phyloP scores from a whole-genome alignment of 2,797 vertebrate genomes.

The Triplophysa yarkandensis region DNA sequence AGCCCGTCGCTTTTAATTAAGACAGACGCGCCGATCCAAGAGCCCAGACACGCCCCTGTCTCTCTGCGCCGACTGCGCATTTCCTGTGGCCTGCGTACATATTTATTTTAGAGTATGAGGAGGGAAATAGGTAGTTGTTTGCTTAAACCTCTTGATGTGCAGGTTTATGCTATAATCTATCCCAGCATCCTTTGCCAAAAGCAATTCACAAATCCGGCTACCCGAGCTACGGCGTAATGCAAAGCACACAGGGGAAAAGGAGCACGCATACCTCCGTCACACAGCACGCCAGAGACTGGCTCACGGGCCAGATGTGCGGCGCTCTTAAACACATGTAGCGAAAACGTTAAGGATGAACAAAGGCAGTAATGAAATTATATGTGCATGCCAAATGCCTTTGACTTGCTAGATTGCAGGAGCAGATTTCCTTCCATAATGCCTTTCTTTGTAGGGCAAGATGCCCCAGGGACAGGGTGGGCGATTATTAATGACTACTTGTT shows the following conservation, averaged over 20 bases:
- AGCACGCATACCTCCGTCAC: slow-evolving; percentile 68
- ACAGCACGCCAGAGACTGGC: slow-evolving; percentile 52
- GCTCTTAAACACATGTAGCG: slow-evolving; percentile 38
- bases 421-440: slow-evolving; percentile 32
- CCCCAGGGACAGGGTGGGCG: slow-evolving; percentile 16
- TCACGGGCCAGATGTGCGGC: slow-evolving; percentile 36
- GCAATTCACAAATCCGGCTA: slow-evolving; percentile 46
- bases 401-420: slow-evolving; percentile 37
- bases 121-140: slow-evolving; percentile 55
- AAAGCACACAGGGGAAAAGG: slow-evolving; percentile 60
- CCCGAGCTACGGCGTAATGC: slow-evolving; percentile 57
- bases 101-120: slow-evolving; percentile 54
- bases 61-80: slow-evolving; percentile 37
- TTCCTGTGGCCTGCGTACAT: slow-evolving; percentile 55
- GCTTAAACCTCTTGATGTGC: slow-evolving; percentile 49
- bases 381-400: slow-evolving; percentile 41
- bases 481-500: slow-evolving; percentile 39
- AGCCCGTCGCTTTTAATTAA: slow-evolving; percentile 56
- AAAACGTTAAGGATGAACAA: slow-evolving; percentile 40
- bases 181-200: slow-evolving; percentile 57
- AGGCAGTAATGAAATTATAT: slow-evolving; percentile 43
- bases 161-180: slow-evolving; percentile 58
- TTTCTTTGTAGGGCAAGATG: slow-evolving; percentile 22
- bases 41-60: slow-evolving; percentile 36
- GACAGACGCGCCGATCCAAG: slow-evolving; percentile 59